Evolutionary conservation across 2,113 vertebrate genomes (phyloP).

Genomic region (Psittacula cyanocephala): DNA sequence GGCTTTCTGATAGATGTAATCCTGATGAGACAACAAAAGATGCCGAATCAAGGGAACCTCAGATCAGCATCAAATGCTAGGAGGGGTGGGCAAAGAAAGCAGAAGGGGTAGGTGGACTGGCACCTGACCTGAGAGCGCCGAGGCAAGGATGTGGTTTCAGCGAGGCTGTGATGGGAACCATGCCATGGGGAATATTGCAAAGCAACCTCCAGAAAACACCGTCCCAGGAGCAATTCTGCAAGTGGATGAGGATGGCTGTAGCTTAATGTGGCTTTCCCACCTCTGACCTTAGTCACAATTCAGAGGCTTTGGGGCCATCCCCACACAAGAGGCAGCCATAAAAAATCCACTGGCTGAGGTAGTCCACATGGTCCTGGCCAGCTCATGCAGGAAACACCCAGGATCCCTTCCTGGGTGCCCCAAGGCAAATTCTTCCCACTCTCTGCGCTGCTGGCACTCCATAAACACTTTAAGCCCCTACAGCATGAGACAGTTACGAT

Average conservation of each 20-base stretch:
- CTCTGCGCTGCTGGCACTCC: neutral
- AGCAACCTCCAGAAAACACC: neutral
- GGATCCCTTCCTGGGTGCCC: neutral
- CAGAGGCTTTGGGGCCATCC: neutral
- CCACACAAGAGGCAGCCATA: neutral
- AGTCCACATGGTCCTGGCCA: neutral
- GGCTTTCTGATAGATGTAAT: neutral
- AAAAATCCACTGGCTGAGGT: neutral
- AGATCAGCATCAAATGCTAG: neutral
- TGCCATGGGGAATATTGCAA: neutral
- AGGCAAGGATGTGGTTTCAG: neutral
- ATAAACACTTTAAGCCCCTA: neutral
- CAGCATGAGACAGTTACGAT: neutral
- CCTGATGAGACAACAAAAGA: neutral
- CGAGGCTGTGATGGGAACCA: neutral
- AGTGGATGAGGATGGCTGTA: neutral
- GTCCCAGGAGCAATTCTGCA: neutral
- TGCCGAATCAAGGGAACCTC: neutral
- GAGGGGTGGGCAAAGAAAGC: neutral
- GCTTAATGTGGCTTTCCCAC: neutral
- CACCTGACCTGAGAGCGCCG: rapidly evolving
- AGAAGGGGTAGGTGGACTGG: neutral
- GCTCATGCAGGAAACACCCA: neutral
- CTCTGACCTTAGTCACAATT: neutral
- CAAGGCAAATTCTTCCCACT: neutral